Evolutionary conservation across 2,113 vertebrate genomes (phyloP), one percentile per base, ranked within the genome.

Genomic region (Rhagologus leucostigma): DNA sequence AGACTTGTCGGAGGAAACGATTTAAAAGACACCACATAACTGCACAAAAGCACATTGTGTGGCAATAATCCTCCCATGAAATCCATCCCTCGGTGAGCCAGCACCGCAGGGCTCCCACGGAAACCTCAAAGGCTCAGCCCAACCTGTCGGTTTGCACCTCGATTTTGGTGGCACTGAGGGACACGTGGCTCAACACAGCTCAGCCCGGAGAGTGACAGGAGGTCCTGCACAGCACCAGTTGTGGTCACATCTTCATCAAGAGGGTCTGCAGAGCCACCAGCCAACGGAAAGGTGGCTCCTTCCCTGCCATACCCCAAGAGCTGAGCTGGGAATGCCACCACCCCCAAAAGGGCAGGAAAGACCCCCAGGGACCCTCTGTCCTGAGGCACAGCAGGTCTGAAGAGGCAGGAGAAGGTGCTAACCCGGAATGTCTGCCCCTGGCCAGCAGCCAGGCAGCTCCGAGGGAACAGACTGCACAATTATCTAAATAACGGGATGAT

Each of bases 41-140:
- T 22, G 52, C 83, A 96, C 89, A 93, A 78, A 95, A 81, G 89
- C 62, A 22, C 83, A 87, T 95, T 95, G 84, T 90, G 73, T 59
- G 91, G 71, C 68, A 63, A 16, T 11, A 67, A 92, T 37, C 73
- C 86, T 95, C 42, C 76, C 80, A 5, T 81, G 69, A 87, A 95
- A 93, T 42, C 9, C 68, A 74, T 20, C 70, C 37, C 60, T 60
- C 6, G 5, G 5, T 13, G 14, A 4, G 0, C 68, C 46, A 26
- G 17, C 68, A 1, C 57, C 9, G 2, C 60, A 7, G 46, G 62
- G 79, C 39, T 68, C 64, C 64, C 60, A 16, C 41, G 39, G 11
- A 81, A 57, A n/a, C 53, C 5, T 0, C 44, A 10, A n/a, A 30
- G 62, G 26, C 57, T 71, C 73, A n/a, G 53, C 46, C 29, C 53